Base-by-base conservation (phyloP, 2,113 vertebrate species). In the Desmodus rotundus region DNA sequence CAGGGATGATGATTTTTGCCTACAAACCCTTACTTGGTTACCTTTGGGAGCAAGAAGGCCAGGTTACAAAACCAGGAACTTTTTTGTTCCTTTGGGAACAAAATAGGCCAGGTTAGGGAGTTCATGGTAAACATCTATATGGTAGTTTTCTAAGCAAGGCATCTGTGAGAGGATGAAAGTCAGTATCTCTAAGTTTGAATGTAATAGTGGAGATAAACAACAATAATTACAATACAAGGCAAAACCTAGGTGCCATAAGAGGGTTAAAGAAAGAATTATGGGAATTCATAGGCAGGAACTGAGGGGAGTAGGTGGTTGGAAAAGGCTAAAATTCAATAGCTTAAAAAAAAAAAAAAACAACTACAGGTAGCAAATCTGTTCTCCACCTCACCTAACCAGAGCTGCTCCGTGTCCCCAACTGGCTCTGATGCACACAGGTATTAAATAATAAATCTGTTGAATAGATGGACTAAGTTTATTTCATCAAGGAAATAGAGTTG, bases 401-500 rank as follows among this genome's bases (percentile, higher is more conserved):
- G 58, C 19, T 61, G 61, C 15, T 38, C 24, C 7, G 50, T 85
- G 84, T 68, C 89, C 54, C 16, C 41, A 22, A 58, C 38, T 45
- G 45, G 68, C 12, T 89, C 19, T 33, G 52, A 63, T 43, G 47
- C 20, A 36, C 36, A 89, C 3, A 86, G 52, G 12, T 43, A 91
- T 41, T 45, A 77, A 87, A n/a, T 52, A 73, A 76, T 56, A 82
- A 63, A 63, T 70, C 50, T 78, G 45, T 81, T 58, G 70, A 94
- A 54, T 65, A 93, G 78, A 85, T 52, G 41, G 76, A 82, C 65
- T 73, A 76, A 11, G 33, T 91, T 92, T 28, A 96, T 65, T 96
- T 89, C 89, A 81, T 87, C 6, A 33, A 93, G 15, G 36, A 94
- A 84, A 82, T 15, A 78, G 56, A 74, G 54, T 31, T 82, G 28